phyloP scores from a whole-genome alignment of 2,113 vertebrate species.

The Trichomycterus rosablanca region DNA sequence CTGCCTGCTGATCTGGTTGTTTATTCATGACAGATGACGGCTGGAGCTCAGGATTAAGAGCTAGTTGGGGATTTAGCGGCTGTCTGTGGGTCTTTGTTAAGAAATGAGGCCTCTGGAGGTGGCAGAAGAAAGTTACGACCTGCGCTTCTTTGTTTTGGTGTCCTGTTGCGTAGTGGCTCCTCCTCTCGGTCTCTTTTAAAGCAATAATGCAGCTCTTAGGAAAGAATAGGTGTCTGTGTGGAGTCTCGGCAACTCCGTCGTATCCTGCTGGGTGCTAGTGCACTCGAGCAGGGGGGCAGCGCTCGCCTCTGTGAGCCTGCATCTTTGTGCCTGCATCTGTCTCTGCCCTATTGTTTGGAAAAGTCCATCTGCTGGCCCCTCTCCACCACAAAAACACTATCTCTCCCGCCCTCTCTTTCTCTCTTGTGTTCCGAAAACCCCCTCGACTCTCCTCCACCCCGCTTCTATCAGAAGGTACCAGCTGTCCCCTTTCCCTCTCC shows the following conservation, averaged over 20 bases:
- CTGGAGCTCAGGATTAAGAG: slow-evolving; percentile 38
- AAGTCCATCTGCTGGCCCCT: slow-evolving; percentile 66
- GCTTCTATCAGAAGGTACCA: slow-evolving; percentile 47
- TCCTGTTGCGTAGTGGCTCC: slow-evolving; percentile 32
- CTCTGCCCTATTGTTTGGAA: slow-evolving; percentile 59
- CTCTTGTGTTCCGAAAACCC: slow-evolving; percentile 16
- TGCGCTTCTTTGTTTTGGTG: slow-evolving; percentile 1
- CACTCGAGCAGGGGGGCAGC: slow-evolving; percentile 1
- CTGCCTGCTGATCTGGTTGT: slow-evolving; percentile 38
- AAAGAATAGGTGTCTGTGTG: slow-evolving; percentile 15
- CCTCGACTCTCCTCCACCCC: slow-evolving; percentile 31
- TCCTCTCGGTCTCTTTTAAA: not conserved
- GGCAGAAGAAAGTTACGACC: slow-evolving; percentile 34
- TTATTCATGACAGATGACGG: slow-evolving; percentile 41
- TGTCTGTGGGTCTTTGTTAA: slow-evolving; percentile 21
- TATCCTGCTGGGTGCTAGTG: slow-evolving; percentile 19
- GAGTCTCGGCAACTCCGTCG: not conserved
- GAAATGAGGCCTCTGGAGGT: slow-evolving; percentile 34
- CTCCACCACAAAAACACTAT: slow-evolving; percentile 32
- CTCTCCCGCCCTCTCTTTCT: slow-evolving; percentile 2
- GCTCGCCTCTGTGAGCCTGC: slow-evolving; percentile 36
- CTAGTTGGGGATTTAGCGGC: slow-evolving; percentile 26
- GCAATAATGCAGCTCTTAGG: slow-evolving; percentile 16
- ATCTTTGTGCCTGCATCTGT: slow-evolving; percentile 69
- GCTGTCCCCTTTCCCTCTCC: slow-evolving; percentile 52